These are phyloP conservation scores for Clitarchus hookeri DNA, from an alignment of 2,888 invertebrate genomes.

Conservation along the genomic window DNA sequence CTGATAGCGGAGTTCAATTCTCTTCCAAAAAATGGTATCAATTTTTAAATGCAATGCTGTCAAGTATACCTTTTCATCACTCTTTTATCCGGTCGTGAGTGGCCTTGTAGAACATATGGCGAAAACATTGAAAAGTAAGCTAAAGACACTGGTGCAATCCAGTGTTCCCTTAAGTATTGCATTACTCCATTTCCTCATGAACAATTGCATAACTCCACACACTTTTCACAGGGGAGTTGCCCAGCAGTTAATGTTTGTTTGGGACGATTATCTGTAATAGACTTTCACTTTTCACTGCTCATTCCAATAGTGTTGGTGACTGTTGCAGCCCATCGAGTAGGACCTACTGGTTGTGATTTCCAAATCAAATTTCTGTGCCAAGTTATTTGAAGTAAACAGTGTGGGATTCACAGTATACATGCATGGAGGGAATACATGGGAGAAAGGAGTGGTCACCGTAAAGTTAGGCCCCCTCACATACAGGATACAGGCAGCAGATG, in stretches of 20 bases:
- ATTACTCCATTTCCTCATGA: background rate
- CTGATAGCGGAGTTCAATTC: background rate
- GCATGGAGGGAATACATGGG: no score
- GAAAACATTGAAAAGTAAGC: background rate
- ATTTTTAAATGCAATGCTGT: background rate
- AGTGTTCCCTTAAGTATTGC: background rate
- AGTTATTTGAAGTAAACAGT: no score
- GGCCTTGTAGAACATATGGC: background rate
- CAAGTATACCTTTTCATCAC: background rate
- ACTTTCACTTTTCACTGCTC: background rate
- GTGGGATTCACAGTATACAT: no score
- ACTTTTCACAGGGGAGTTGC: background rate
- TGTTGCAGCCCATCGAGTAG: background rate
- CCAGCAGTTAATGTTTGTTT: background rate
- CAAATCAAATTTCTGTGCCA: no score
- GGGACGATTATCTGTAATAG: background rate
- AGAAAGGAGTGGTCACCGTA: no score
- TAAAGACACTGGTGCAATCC: background rate
- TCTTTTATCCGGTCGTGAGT: background rate
- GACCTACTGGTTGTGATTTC: no score
- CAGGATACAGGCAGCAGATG: no score
- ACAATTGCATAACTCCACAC: background rate
- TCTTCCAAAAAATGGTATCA: background rate
- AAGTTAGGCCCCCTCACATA: no score
- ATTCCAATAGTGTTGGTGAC: background rate